Evolutionary conservation across 2,888 invertebrate species (phyloP).

Genomic region (Quadriops clusia): DNA sequence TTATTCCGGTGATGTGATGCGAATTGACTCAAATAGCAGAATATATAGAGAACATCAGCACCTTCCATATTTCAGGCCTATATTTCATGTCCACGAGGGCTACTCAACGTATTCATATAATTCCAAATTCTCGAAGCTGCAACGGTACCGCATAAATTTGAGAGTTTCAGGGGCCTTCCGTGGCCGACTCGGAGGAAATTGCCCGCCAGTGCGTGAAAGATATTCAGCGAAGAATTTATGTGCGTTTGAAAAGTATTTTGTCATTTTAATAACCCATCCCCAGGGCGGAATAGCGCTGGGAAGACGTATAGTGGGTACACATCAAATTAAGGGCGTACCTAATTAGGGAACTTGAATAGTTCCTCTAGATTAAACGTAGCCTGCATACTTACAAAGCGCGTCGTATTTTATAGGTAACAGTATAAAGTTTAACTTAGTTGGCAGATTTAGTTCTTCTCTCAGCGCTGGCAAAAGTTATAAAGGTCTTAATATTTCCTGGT

Average conservation of each 20-base stretch:
- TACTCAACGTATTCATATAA: no score
- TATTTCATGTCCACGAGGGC: no score
- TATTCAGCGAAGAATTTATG: no score
- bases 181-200: no score
- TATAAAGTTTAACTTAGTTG: slow-evolving; percentile 19
- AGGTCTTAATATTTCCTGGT: slow-evolving; percentile 14
- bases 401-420: slow-evolving; percentile 20
- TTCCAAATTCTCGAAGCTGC: no score
- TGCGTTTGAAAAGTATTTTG: slow-evolving; percentile 10
- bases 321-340: slow-evolving; percentile 18
- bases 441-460: slow-evolving; percentile 18
- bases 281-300: slow-evolving; percentile 7
- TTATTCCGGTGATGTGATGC: no score
- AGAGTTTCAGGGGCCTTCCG: no score
- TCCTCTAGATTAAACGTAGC: slow-evolving; percentile 19
- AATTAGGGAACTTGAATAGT: slow-evolving; percentile 19
- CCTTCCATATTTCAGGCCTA: no score
- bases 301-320: slow-evolving; percentile 18
- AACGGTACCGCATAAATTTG: no score
- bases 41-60: no score
- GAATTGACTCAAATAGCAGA: no score
- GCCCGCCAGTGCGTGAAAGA: background rate
- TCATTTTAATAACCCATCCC: slow-evolving; percentile 13
- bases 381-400: slow-evolving; percentile 19
- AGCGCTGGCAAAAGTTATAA: slow-evolving; percentile 16